Conservation (phyloP, 2,113 vertebrate species). For the Hiodon alosoides region DNA sequence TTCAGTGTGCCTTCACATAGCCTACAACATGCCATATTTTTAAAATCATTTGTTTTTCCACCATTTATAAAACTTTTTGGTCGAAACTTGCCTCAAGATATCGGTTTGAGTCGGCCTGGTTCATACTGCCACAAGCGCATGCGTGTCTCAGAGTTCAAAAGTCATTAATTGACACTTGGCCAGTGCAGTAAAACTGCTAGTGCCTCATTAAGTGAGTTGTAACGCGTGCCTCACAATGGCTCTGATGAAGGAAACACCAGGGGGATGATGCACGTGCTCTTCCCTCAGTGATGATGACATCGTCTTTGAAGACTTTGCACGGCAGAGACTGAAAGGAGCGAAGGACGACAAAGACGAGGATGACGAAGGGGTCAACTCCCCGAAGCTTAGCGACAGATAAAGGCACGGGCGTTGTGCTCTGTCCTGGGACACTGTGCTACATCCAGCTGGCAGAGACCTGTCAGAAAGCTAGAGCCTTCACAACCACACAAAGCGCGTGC, state of each 20-base stretch:
- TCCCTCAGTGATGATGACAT: slow-evolving; percentile 84
- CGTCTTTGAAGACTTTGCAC: slow-evolving; percentile 91
- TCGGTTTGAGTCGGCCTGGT: too few relatives aligned
- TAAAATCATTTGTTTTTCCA: too few relatives aligned
- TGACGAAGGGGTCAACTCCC: slow-evolving; percentile 72
- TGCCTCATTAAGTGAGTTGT: too few relatives aligned
- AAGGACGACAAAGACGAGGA: slow-evolving; percentile 86
- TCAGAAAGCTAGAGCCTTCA: neutral
- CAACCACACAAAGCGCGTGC: slow-evolving; percentile 38
- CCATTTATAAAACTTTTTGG: too few relatives aligned
- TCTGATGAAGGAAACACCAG: neutral
- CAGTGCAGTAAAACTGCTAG: too few relatives aligned
- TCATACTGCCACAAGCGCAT: too few relatives aligned
- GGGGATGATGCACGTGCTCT: neutral
- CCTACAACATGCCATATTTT: too few relatives aligned
- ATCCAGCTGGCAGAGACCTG: neutral
- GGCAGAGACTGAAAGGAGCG: slow-evolving; percentile 82
- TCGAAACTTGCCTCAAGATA: too few relatives aligned
- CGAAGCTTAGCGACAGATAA: slow-evolving; percentile 77
- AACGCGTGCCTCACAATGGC: too few relatives aligned
- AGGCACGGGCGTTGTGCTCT: slow-evolving; percentile 28
- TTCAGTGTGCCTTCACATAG: neutral
- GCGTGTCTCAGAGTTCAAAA: too few relatives aligned
- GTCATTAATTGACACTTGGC: too few relatives aligned
- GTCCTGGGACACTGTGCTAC: slow-evolving; percentile 29